These are phyloP conservation scores for Ochropleura plecta DNA, from an alignment of 2,888 invertebrate species.

Conservation along the genomic window DNA sequence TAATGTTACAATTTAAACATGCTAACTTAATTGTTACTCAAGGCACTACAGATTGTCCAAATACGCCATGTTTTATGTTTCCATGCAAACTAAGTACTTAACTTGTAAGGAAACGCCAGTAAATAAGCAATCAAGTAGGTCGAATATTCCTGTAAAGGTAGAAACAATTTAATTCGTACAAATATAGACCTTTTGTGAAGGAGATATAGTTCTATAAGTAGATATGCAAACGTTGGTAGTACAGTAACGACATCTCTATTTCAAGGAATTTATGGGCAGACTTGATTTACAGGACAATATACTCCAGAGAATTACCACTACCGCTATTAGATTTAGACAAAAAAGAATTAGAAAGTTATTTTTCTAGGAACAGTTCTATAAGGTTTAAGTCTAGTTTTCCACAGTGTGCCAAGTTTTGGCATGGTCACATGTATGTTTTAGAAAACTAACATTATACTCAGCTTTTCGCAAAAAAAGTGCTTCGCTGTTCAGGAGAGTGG, in stretches of 20 bases:
- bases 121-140: constrained; percentile 55
- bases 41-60: constrained; percentile 49
- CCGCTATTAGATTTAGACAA: neutral
- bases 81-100: constrained; percentile 4
- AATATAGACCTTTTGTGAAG: constrained; percentile 21
- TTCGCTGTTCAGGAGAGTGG: too few relatives aligned
- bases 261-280: neutral
- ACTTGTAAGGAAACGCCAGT: constrained; percentile 42
- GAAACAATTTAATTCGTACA: constrained; percentile 42
- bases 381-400: neutral
- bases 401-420: neutral
- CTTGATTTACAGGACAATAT: constrained; percentile 1
- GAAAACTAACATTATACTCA: neutral
- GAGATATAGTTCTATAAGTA: constrained; percentile 7
- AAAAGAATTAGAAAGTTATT: neutral
- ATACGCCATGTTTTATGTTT: constrained; percentile 49
- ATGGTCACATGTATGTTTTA: neutral
- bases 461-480: too few relatives aligned
- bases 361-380: neutral
- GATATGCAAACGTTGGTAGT: constrained; percentile 28
- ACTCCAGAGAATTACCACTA: neutral
- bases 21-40: constrained; percentile 46
- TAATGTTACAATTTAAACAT: constrained; percentile 29
- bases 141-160: constrained; percentile 43
- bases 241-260: constrained; percentile 29